A percentile compares a stretch with the other conserved stretches of the same genome.
Conservation (phyloP, 2,888 invertebrate species). For the Euplexia lucipara region DNA sequence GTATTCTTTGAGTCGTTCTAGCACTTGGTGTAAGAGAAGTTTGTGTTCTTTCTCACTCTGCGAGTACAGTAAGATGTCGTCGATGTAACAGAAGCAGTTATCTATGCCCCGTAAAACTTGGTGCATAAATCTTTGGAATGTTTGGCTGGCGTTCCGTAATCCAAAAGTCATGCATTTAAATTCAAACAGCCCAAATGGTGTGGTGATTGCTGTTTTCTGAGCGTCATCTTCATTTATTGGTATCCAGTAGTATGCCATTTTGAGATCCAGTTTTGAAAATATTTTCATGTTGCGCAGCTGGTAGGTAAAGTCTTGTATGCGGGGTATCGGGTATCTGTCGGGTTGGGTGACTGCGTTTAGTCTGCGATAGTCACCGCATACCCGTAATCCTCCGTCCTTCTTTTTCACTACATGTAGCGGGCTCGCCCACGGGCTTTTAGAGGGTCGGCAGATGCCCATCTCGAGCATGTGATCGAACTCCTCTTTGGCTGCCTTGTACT, state of each 20-base stretch:
- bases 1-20: slow-evolving; percentile 2
- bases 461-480: slow-evolving; percentile 42
- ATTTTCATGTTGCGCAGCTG: slow-evolving; percentile 7
- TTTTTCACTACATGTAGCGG: too few relatives aligned
- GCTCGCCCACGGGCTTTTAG: slow-evolving; percentile 61
- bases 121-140: slow-evolving; percentile 21
- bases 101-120: slow-evolving; percentile 8
- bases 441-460: slow-evolving; percentile 36
- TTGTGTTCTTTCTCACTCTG: slow-evolving; percentile 1
- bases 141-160: slow-evolving; percentile 12
- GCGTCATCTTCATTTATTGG: slow-evolving; percentile 6
- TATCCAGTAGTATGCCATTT: slow-evolving; percentile 21
- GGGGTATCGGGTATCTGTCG: slow-evolving; percentile 28
- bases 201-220: slow-evolving; percentile 22
- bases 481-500: slow-evolving; percentile 36
- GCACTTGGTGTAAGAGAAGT: background rate
- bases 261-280: slow-evolving; percentile 25
- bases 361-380: slow-evolving; percentile 11
- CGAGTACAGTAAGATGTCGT: slow-evolving; percentile 4
- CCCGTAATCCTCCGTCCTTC: slow-evolving; percentile 54
- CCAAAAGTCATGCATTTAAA: too few relatives aligned
- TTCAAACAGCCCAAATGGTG: slow-evolving; percentile 27
- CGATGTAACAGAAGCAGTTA: background rate
- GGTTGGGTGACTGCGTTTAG: slow-evolving; percentile 22
- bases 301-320: slow-evolving; percentile 27